These are phyloP conservation scores for Pachliopta kotzebuea DNA, from an alignment of 2,888 invertebrate genomes.

Conservation along the genomic window DNA sequence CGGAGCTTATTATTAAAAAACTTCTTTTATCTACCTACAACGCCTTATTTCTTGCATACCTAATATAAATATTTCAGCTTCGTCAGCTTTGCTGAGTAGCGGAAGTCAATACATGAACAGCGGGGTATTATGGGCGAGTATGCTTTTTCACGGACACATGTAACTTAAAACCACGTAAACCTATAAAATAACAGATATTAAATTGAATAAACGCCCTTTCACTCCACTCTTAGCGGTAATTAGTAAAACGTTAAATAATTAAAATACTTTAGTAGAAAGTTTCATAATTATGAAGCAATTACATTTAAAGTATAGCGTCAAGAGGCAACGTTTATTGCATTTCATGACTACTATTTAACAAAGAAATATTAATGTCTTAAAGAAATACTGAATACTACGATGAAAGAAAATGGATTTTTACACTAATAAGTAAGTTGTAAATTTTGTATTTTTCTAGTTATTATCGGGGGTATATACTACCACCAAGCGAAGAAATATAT, in stretches of 20 bases:
- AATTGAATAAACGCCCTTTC: background rate
- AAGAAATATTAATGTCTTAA: conserved; percentile 25
- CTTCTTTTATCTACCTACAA: too few relatives aligned
- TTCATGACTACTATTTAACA: conserved; percentile 20
- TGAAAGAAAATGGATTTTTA: conserved; percentile 11
- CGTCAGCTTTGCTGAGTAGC: too few relatives aligned
- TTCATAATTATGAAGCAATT: conserved; percentile 3
- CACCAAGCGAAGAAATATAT: too few relatives aligned
- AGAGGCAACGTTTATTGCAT: background rate
- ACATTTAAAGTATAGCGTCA: conserved; percentile 1
- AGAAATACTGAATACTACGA: conserved; percentile 11
- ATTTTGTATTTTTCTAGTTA: too few relatives aligned
- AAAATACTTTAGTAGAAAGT: background rate
- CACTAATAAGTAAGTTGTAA: background rate
- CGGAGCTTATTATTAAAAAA: too few relatives aligned
- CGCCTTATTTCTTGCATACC: too few relatives aligned
- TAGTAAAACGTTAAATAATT: background rate
- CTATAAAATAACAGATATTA: background rate
- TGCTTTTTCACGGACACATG: too few relatives aligned
- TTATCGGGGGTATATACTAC: too few relatives aligned
- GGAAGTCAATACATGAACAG: too few relatives aligned
- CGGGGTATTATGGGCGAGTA: too few relatives aligned
- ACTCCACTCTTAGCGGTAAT: background rate
- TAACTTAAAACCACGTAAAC: background rate
- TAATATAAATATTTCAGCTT: too few relatives aligned